Evolutionary conservation across 2,888 invertebrate genomes (phyloP).

Genomic region (Caenorhabditis sp.): DNA sequence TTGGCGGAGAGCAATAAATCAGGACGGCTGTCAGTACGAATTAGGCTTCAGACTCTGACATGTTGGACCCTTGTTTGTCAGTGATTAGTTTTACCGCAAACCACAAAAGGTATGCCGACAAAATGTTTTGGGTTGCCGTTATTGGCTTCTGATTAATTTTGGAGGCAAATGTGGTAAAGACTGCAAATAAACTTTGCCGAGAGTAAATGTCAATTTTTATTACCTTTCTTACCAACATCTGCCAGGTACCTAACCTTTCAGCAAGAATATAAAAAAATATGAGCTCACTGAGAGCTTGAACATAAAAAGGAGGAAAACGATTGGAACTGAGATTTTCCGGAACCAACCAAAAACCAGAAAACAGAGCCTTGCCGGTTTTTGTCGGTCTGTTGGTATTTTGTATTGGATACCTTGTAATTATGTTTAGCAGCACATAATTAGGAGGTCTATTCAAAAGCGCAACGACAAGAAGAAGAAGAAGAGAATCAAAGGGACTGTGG

Average conservation of each 20-base stretch:
- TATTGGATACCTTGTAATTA: constrained; percentile 40
- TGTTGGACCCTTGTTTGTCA: constrained; percentile 44
- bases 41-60: constrained; percentile 32
- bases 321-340: constrained; percentile 15
- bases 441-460: constrained; percentile 39
- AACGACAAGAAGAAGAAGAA: constrained; percentile 8
- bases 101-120: constrained; percentile 19
- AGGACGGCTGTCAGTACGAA: constrained; percentile 56
- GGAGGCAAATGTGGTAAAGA: background rate
- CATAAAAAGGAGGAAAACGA: background rate
- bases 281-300: background rate
- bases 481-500: constrained; percentile 36
- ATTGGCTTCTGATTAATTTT: constrained; percentile 46
- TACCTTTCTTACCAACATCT: constrained; percentile 33
- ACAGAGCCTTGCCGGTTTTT: background rate
- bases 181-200: constrained; percentile 12
- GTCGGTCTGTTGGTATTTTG: background rate
- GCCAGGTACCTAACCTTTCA: constrained; percentile 17
- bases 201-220: constrained; percentile 42
- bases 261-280: background rate
- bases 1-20: constrained; percentile 55
- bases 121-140: constrained; percentile 26
- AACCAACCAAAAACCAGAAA: background rate
- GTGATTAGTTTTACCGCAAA: constrained; percentile 52
- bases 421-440: constrained; percentile 38